Conservation (phyloP, 2,797 vertebrate species). For the Danio jaintianensis region DNA sequence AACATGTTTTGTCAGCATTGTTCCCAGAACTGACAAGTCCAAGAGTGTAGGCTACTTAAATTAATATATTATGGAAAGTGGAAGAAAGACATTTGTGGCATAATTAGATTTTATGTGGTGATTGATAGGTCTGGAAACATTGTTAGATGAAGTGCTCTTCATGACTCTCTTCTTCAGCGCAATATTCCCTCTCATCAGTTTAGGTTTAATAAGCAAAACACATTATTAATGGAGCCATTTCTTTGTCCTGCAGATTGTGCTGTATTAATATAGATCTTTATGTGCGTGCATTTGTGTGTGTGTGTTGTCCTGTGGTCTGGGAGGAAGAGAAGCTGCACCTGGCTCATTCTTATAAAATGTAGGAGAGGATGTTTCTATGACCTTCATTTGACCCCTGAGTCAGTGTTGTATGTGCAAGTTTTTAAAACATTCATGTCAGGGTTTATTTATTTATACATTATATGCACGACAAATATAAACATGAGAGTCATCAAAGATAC, state of each 20-base stretch:
- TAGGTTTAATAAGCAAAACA: not conserved
- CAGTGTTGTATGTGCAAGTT: constrained; percentile 40
- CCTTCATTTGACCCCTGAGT: constrained; percentile 76
- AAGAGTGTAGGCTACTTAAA: too few species aligned
- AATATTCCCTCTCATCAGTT: not conserved
- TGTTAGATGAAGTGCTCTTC: not conserved
- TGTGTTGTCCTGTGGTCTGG: not conserved
- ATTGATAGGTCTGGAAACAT: not conserved
- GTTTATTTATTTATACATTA: not conserved
- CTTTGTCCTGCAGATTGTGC: not conserved
- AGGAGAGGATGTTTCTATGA: constrained; percentile 51
- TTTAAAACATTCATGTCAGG: not conserved
- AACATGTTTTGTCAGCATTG: constrained; percentile 14
- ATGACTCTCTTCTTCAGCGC: not conserved
- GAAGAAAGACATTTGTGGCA: not conserved
- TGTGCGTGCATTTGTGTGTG: not conserved
- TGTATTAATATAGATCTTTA: not conserved
- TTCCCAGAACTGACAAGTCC: constrained; percentile 1
- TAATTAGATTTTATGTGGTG: not conserved
- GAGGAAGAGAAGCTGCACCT: constrained; percentile 22
- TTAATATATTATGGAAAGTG: not conserved
- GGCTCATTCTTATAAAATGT: constrained; percentile 11
- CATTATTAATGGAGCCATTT: not conserved
- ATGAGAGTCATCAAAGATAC: not conserved
- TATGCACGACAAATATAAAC: not conserved